A percentile compares a stretch with the other conserved stretches of the same genome.
Conservation (phyloP, 2,888 invertebrate genomes). For the Eristalis arbustorum region DNA sequence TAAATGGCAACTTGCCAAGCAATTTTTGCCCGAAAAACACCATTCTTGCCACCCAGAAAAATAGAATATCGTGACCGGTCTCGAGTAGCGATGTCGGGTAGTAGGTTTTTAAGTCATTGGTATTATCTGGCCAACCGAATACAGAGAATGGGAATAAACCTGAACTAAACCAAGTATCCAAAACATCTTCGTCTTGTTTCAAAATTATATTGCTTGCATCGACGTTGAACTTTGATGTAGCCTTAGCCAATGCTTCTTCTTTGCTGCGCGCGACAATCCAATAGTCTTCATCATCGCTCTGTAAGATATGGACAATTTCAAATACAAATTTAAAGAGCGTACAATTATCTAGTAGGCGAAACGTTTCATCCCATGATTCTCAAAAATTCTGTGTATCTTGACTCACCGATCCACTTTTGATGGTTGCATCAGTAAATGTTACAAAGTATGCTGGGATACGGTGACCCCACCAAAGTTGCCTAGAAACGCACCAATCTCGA, state of each 20-base stretch:
- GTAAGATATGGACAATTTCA: not conserved
- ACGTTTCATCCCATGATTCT: too few relatives aligned
- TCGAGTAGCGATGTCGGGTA: slow-evolving; percentile 96
- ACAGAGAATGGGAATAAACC: slow-evolving; percentile 97
- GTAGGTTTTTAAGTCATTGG: slow-evolving; percentile 86
- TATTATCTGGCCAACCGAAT: slow-evolving; percentile 97
- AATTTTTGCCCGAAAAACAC: slow-evolving; percentile 97
- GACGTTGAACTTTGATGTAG: slow-evolving; percentile 85
- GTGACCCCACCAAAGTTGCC: slow-evolving; percentile 99
- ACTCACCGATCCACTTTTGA: slow-evolving; percentile 77
- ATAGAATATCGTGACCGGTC: slow-evolving; percentile 98
- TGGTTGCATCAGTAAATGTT: slow-evolving; percentile 81
- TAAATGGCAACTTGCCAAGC: slow-evolving; percentile 94
- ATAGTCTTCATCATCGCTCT: slow-evolving; percentile 82
- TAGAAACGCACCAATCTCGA: slow-evolving; percentile 98
- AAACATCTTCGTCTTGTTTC: slow-evolving; percentile 94
- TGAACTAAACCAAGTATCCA: slow-evolving; percentile 99
- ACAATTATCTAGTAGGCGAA: too few relatives aligned
- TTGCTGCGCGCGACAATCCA: slow-evolving; percentile 90
- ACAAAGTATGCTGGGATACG: slow-evolving; percentile 96
- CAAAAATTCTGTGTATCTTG: too few relatives aligned
- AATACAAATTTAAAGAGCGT: not conserved
- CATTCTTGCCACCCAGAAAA: slow-evolving; percentile 99
- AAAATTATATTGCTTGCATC: slow-evolving; percentile 82
- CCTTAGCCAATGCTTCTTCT: slow-evolving; percentile 90